These are phyloP conservation scores for Pipistrellus nathusii DNA, from an alignment of 2,797 vertebrate genomes.

Conservation along the genomic window DNA sequence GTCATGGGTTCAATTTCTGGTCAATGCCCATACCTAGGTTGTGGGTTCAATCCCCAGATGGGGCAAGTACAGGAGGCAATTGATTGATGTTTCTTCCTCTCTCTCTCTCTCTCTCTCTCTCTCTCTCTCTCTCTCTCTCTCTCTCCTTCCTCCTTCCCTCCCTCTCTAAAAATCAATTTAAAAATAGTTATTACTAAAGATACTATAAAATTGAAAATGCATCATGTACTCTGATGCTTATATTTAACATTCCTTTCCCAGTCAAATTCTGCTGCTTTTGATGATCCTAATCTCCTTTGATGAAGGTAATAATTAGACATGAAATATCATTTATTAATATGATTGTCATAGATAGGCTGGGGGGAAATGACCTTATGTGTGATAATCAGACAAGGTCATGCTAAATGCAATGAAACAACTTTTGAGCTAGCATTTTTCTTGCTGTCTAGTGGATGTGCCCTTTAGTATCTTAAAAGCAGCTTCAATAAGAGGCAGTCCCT, in stretches of 20 bases:
- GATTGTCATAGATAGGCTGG: not conserved
- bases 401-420: not conserved
- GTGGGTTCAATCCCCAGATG: not conserved
- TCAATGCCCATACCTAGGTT: not conserved
- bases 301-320: not conserved
- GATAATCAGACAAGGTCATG: not conserved
- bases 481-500: not conserved
- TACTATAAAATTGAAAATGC: not conserved
- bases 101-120: not conserved
- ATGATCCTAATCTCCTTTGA: not conserved
- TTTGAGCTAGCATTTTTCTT: not conserved
- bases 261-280: not conserved
- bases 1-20: not conserved
- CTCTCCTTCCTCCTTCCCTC: not conserved
- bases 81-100: not conserved
- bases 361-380: not conserved
- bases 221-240: not conserved
- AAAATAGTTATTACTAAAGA: not conserved
- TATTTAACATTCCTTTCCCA: not conserved
- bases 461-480: not conserved
- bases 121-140: not conserved
- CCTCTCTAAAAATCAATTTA: not conserved
- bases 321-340: not conserved
- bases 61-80: not conserved
- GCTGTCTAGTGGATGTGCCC: not conserved